phyloP scores from a whole-genome alignment of 2,113 vertebrate species.

The Amia ocellicauda region DNA sequence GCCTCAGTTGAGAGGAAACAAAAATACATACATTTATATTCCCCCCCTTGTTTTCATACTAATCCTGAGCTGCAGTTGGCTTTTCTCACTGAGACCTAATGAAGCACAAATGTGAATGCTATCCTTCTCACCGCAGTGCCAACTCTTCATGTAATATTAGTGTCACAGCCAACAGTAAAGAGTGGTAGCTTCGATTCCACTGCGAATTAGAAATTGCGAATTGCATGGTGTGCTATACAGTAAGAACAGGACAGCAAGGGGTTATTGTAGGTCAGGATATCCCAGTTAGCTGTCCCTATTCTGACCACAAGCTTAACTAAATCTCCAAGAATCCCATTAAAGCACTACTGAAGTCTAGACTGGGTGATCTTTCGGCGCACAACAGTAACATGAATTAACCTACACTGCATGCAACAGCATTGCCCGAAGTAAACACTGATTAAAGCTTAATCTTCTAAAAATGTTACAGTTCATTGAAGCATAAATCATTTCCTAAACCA shows the following conservation, averaged over 20 bases:
- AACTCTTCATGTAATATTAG: background rate
- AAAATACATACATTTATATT: too few species aligned
- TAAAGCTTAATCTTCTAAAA: constrained; percentile 26
- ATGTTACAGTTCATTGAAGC: constrained; percentile 27
- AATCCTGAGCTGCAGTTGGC: too few species aligned
- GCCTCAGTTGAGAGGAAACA: too few species aligned
- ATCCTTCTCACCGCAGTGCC: background rate
- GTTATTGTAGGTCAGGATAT: constrained; percentile 18
- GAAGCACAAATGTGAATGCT: too few species aligned
- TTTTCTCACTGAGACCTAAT: background rate
- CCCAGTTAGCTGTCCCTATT: constrained; percentile 37
- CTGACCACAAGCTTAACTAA: constrained; percentile 65
- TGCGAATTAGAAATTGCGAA: background rate
- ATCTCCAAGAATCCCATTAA: constrained; percentile 77
- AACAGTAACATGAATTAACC: constrained; percentile 32
- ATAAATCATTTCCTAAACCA: constrained; percentile 21
- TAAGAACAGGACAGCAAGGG: constrained; percentile 29
- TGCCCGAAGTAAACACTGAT: constrained; percentile 20
- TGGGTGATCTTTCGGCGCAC: constrained; percentile 54
- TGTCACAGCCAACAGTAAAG: background rate
- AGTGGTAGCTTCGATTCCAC: constrained; percentile 38
- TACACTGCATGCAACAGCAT: background rate
- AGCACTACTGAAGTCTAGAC: constrained; percentile 69
- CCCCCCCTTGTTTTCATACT: too few species aligned
- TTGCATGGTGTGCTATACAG: background rate